Conservation (phyloP, 1,140 invertebrate species). For the Danaus plexippus region DNA sequence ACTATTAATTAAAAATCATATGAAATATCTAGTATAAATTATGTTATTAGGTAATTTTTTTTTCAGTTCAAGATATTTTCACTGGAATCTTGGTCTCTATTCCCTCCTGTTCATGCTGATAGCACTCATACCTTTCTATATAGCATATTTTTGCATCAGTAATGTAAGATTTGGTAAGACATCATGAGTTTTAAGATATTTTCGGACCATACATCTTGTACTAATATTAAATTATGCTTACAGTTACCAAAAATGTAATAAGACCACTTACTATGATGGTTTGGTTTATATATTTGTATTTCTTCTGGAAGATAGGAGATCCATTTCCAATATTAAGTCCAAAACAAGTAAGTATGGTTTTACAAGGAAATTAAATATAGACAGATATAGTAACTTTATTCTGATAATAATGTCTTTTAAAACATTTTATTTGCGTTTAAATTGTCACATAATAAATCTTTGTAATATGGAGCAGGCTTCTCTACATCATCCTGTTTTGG, state of each 20-base stretch:
- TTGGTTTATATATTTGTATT: conserved; percentile 94
- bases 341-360: conserved; percentile 60
- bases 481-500: too few species aligned
- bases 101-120: conserved; percentile 95
- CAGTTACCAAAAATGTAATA: conserved; percentile 87
- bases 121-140: conserved; percentile 96
- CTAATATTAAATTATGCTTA: conserved; percentile 42
- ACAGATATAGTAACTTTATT: too few species aligned
- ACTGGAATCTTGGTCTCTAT: conserved; percentile 95
- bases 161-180: conserved; percentile 90
- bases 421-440: too few species aligned
- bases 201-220: conserved; percentile 7
- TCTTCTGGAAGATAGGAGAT: conserved; percentile 99
- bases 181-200: conserved; percentile 5
- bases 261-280: conserved; percentile 85
- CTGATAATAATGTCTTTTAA: too few species aligned
- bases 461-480: too few species aligned
- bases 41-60: conserved; percentile 1
- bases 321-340: conserved; percentile 96
- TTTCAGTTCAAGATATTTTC: conserved; percentile 93
- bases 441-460: too few species aligned
- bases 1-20: too few species aligned
- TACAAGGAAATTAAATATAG: conserved; percentile 1
- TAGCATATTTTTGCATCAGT: conserved; percentile 94
- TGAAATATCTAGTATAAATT: too few species aligned